phyloP scores from a whole-genome alignment of 2,113 vertebrate species.

The Scartelaos histophorus region DNA sequence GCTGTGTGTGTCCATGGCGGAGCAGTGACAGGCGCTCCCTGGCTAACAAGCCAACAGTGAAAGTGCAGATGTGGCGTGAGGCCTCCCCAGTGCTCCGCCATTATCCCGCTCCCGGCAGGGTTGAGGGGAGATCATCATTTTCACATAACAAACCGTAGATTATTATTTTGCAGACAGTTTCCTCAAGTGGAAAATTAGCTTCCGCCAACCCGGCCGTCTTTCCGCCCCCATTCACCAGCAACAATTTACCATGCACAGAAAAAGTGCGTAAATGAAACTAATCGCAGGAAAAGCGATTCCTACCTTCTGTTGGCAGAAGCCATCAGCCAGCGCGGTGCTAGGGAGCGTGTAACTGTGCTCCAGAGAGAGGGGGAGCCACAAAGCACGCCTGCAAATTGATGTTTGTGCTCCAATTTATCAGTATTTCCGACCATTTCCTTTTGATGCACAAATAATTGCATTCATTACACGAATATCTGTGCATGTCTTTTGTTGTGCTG shows the following conservation, averaged over 20 bases:
- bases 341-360: conserved; percentile 28
- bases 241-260: conserved; percentile 60
- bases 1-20: conserved; percentile 3
- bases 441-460: conserved; percentile 49
- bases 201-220: conserved; percentile 48
- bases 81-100: conserved; percentile 61
- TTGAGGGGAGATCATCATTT: conserved; percentile 67
- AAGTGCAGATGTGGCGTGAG: conserved; percentile 61
- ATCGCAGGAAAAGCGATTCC: conserved; percentile 62
- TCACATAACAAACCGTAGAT: conserved; percentile 76
- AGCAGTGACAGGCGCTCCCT: conserved; percentile 52
- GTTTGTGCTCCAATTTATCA: conserved; percentile 46
- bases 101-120: conserved; percentile 65
- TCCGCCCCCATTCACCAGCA: conserved; percentile 47
- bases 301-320: conserved; percentile 54
- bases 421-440: conserved; percentile 45
- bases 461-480: conserved; percentile 41
- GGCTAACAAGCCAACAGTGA: conserved; percentile 67
- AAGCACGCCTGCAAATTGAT: conserved; percentile 43
- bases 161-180: conserved; percentile 76
- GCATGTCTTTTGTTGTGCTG: conserved; percentile 46
- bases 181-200: conserved; percentile 76
- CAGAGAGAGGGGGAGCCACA: conserved; percentile 28
- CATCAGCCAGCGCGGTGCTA: conserved; percentile 49
- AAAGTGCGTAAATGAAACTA: conserved; percentile 65